phyloP scores from a whole-genome alignment of 2,888 invertebrate species.

The Tenthredo distinguenda region DNA sequence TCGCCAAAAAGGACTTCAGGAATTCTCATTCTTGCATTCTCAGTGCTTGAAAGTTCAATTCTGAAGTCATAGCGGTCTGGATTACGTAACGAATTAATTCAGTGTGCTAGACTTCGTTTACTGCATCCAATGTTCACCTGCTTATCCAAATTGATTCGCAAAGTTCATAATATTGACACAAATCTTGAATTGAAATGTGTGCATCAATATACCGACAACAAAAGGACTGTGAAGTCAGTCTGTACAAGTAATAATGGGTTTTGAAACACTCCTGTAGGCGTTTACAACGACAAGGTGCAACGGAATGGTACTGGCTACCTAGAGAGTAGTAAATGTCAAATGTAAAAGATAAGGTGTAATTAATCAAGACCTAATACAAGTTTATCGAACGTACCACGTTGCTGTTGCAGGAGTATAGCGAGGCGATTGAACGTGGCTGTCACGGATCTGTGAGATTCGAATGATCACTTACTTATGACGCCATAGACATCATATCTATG shows the following conservation, averaged over 20 bases:
- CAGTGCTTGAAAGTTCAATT: neutral
- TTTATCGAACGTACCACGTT: neutral
- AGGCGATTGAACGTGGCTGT: neutral
- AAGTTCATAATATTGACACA: neutral
- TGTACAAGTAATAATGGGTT: neutral
- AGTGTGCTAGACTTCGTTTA: neutral
- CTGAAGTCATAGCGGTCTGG: neutral
- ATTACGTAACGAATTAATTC: neutral
- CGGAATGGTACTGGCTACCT: neutral
- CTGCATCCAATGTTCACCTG: neutral
- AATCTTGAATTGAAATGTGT: neutral
- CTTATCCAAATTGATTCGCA: neutral
- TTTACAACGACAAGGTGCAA: neutral
- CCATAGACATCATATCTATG: neutral
- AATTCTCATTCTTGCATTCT: neutral
- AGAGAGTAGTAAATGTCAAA: conserved; percentile 2
- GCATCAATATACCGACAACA: neutral
- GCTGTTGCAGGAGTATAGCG: neutral
- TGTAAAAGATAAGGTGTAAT: conserved; percentile 20
- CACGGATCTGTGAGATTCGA: neutral
- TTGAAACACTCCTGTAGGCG: neutral
- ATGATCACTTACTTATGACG: conserved; percentile 27
- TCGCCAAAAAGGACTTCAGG: neutral
- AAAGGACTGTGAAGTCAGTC: neutral
- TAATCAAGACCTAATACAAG: conserved; percentile 1